Percentiles rank a stretch among this genome's conserved stretches.
Evolutionary conservation across 2,797 vertebrate genomes (phyloP).

Genomic region (Pipistrellus pygmaeus): DNA sequence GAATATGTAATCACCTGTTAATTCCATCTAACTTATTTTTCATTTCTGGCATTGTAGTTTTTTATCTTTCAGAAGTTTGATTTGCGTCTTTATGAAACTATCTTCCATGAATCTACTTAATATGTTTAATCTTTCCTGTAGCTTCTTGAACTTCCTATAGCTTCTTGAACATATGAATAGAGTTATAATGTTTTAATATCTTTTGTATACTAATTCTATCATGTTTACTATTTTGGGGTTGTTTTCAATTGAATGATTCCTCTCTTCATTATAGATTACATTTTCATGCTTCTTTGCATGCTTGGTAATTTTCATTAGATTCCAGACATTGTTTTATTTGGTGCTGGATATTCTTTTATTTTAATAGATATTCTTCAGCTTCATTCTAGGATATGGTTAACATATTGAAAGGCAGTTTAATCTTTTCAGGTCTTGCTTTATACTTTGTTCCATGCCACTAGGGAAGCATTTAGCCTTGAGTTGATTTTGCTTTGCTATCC

Average conservation of each 20-base stretch:
- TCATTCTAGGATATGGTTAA: slow-evolving; percentile 39
- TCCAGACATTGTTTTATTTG: slow-evolving; percentile 40
- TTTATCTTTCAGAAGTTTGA: not conserved
- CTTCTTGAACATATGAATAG: not conserved
- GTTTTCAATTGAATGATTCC: slow-evolving; percentile 28
- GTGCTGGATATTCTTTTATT: slow-evolving; percentile 23
- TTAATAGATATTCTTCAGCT: slow-evolving; percentile 45
- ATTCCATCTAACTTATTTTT: slow-evolving; percentile 31
- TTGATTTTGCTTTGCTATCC: slow-evolving; percentile 48
- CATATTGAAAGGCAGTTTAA: slow-evolving; percentile 22
- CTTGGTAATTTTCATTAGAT: slow-evolving; percentile 46
- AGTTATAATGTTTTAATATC: not conserved
- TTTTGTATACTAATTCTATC: slow-evolving; percentile 23
- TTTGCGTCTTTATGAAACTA: not conserved
- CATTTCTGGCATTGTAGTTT: slow-evolving; percentile 33
- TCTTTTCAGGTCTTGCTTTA: not conserved
- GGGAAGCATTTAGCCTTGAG: slow-evolving; percentile 62
- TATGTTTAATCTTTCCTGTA: not conserved
- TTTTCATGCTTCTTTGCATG: slow-evolving; percentile 34
- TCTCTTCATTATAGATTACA: not conserved
- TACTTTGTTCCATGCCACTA: not conserved
- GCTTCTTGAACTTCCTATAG: not conserved
- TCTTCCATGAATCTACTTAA: not conserved
- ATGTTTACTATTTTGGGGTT: slow-evolving; percentile 35
- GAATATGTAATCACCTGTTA: not conserved